These are phyloP conservation scores for Pyrgilauda ruficollis DNA, from an alignment of 2,113 vertebrate genomes.

Conservation along the genomic window DNA sequence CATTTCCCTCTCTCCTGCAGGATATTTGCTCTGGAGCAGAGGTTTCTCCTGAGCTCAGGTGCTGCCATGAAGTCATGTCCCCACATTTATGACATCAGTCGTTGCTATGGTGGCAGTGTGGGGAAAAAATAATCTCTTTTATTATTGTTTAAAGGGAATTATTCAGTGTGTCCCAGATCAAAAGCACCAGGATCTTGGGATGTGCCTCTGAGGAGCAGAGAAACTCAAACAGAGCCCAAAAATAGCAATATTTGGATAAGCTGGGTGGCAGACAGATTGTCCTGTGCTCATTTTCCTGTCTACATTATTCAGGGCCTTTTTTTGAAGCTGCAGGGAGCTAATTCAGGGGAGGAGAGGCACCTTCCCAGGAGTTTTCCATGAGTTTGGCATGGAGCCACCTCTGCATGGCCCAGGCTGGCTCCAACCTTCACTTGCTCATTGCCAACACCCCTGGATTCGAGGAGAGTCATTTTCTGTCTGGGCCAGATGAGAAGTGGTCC, in stretches of 20 bases:
- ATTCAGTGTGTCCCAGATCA: constrained; percentile 30
- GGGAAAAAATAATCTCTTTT: neutral
- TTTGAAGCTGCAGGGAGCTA: constrained; percentile 12
- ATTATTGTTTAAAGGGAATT: constrained; percentile 51
- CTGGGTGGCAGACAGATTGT: constrained; percentile 31
- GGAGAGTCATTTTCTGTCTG: fast-evolving
- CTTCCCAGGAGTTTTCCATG: constrained; percentile 1
- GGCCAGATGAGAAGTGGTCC: too few species aligned
- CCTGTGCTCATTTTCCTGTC: constrained; percentile 20
- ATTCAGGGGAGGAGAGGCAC: neutral
- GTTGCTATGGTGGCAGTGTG: neutral
- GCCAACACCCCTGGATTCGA: fast-evolving
- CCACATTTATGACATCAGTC: neutral
- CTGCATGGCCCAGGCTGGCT: neutral
- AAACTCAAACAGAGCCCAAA: constrained; percentile 53
- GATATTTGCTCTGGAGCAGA: neutral
- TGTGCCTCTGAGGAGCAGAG: neutral
- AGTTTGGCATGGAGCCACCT: neutral
- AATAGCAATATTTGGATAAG: constrained; percentile 64
- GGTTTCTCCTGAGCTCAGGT: neutral
- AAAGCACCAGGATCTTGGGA: neutral
- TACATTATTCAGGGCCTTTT: neutral
- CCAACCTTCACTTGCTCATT: fast-evolving
- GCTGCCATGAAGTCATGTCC: neutral
- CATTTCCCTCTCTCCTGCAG: neutral